These are phyloP conservation scores for Morone chrysops DNA, from an alignment of 2,113 vertebrate species.

Conservation along the genomic window DNA sequence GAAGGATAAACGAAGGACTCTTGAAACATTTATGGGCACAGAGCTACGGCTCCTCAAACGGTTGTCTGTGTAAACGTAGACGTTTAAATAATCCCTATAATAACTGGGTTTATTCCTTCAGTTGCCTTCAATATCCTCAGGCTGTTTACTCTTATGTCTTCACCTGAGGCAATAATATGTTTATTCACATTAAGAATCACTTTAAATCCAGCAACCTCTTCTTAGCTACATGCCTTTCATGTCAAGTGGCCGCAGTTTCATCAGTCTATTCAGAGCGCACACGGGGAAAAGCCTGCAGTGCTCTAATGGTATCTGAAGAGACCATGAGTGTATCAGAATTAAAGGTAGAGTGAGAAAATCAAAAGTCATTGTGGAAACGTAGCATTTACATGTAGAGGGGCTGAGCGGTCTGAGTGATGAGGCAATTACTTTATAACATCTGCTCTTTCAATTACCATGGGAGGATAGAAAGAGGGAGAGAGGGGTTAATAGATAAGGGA, in stretches of 20 bases:
- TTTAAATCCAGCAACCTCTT: constrained; percentile 28
- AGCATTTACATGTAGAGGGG: constrained; percentile 54
- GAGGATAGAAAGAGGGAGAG: constrained; percentile 25
- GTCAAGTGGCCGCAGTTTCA: constrained; percentile 6
- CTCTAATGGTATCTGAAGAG: constrained; percentile 48
- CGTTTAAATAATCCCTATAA: constrained; percentile 24
- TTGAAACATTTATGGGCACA: constrained; percentile 8
- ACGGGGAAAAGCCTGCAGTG: not conserved
- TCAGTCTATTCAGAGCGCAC: constrained; percentile 34
- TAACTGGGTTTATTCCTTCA: constrained; percentile 29
- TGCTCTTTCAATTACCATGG: constrained; percentile 74
- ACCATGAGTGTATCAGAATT: constrained; percentile 24
- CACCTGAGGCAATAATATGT: constrained; percentile 33
- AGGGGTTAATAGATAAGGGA: constrained; percentile 73
- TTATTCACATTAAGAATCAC: constrained; percentile 36
- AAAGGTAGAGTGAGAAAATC: constrained; percentile 54
- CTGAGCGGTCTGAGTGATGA: constrained; percentile 71
- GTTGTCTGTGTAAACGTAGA: not conserved
- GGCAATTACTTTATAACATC: constrained; percentile 75
- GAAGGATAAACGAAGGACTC: constrained; percentile 18
- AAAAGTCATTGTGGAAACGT: constrained; percentile 51
- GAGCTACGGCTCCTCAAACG: not conserved
- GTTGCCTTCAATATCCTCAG: not conserved
- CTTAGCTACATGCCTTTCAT: constrained; percentile 28
- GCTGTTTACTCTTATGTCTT: constrained; percentile 12